phyloP scores from a whole-genome alignment of 2,797 vertebrate genomes.

The Pangasius larnaudii region DNA sequence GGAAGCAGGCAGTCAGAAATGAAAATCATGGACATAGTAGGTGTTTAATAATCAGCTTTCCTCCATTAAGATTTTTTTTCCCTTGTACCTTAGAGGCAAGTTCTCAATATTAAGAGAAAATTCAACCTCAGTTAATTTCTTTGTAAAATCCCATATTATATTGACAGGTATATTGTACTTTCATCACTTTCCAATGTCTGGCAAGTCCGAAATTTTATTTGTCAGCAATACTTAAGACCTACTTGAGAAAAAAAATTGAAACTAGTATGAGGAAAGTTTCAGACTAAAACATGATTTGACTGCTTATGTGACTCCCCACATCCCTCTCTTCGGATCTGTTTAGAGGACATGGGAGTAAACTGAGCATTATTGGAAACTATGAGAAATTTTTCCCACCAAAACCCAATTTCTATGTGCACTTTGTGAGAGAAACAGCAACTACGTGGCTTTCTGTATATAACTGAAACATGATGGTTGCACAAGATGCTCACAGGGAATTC shows the following conservation, averaged over 20 bases:
- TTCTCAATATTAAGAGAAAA: background rate
- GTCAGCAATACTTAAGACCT: background rate
- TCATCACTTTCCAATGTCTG: background rate
- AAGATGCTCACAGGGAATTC: background rate
- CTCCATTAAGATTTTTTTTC: background rate
- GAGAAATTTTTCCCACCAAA: background rate
- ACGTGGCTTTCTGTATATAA: background rate
- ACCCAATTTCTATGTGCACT: background rate
- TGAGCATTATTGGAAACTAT: background rate
- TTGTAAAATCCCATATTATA: background rate
- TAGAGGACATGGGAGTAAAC: background rate
- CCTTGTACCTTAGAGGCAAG: background rate
- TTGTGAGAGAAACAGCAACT: background rate
- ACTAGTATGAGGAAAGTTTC: background rate
- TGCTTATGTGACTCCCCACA: background rate
- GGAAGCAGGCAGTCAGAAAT: background rate
- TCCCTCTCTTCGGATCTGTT: background rate
- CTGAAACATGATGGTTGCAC: conserved; percentile 11
- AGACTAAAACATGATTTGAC: background rate
- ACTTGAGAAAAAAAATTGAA: background rate
- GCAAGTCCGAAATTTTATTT: background rate
- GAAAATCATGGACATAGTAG: background rate
- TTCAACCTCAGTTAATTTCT: background rate
- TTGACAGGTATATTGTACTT: background rate
- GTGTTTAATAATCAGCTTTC: background rate